A percentile compares a stretch with the other conserved stretches of the same genome.
Conservation (phyloP, 2,113 vertebrate species). For the Vombatus ursinus region DNA sequence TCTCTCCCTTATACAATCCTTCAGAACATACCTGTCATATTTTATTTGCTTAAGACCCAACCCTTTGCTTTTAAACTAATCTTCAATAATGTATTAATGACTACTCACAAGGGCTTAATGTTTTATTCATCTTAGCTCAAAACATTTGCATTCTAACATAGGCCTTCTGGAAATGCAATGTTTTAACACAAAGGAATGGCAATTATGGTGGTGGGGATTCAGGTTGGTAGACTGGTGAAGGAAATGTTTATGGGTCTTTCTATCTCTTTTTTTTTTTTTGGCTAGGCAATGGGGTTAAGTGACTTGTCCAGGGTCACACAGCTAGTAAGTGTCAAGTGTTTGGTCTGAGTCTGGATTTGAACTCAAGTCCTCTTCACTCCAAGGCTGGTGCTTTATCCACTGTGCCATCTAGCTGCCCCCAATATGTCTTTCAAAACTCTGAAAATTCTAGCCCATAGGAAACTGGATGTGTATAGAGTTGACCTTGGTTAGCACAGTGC, state of each 20-base stretch:
- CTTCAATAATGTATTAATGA: background rate
- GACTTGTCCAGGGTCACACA: no score
- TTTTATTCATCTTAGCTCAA: background rate
- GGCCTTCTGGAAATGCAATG: background rate
- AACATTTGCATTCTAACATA: background rate
- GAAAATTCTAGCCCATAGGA: background rate
- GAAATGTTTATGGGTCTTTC: background rate
- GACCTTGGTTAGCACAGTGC: background rate
- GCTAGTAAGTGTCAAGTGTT: no score
- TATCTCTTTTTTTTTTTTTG: no score
- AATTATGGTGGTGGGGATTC: background rate
- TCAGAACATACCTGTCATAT: background rate
- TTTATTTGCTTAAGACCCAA: background rate
- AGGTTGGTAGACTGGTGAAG: background rate
- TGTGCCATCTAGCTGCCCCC: no score
- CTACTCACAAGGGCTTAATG: background rate
- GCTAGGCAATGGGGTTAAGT: no score
- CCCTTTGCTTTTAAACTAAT: background rate
- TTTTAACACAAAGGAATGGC: background rate
- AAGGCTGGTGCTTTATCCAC: no score
- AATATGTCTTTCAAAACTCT: background rate
- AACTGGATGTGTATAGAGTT: background rate
- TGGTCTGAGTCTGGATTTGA: no score
- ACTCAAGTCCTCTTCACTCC: no score
- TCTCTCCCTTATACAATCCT: background rate